These are phyloP conservation scores for Apostichopus parvimensis DNA, from an alignment of 35 echinoderm and acorn worm species.

Conservation along the genomic window DNA sequence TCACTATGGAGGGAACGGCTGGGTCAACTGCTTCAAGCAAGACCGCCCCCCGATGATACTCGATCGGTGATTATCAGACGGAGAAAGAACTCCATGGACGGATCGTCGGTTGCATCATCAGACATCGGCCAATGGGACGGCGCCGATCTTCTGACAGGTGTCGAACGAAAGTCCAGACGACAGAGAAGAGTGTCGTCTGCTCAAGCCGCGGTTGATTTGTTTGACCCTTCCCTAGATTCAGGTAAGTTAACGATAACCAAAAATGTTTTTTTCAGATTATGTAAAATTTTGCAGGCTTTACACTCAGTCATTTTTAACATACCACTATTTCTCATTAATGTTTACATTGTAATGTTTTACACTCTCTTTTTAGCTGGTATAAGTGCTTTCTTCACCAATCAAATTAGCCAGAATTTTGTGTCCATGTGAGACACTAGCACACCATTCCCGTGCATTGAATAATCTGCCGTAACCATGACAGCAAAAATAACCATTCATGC, in stretches of 20 bases:
- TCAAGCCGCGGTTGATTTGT: conserved; percentile 60
- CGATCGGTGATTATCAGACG: conserved; percentile 52
- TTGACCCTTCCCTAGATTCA: conserved; percentile 55
- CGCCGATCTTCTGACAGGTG: conserved; percentile 20
- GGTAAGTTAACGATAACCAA: neutral
- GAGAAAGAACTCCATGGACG: conserved; percentile 60
- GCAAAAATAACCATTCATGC: too few relatives aligned
- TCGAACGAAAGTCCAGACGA: conserved; percentile 50
- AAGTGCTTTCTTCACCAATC: too few relatives aligned
- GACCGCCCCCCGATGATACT: conserved; percentile 50
- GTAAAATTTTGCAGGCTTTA: too few relatives aligned
- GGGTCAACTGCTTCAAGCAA: conserved; percentile 58
- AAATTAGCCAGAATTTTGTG: too few relatives aligned
- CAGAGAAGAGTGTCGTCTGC: conserved; percentile 72
- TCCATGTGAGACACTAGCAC: too few relatives aligned
- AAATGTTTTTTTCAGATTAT: neutral
- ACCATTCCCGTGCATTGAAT: too few relatives aligned
- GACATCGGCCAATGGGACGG: conserved; percentile 55
- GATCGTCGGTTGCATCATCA: conserved; percentile 50
- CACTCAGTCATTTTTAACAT: too few relatives aligned
- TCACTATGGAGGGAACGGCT: conserved; percentile 73
- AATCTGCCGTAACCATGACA: too few relatives aligned
- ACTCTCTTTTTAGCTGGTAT: too few relatives aligned
- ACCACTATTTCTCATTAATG: too few relatives aligned
- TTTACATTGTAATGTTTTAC: too few relatives aligned